A percentile compares a stretch with the other conserved stretches of the same genome.
phyloP scores from a whole-genome alignment of 2,888 invertebrate species.

The Oscheius sp. region DNA sequence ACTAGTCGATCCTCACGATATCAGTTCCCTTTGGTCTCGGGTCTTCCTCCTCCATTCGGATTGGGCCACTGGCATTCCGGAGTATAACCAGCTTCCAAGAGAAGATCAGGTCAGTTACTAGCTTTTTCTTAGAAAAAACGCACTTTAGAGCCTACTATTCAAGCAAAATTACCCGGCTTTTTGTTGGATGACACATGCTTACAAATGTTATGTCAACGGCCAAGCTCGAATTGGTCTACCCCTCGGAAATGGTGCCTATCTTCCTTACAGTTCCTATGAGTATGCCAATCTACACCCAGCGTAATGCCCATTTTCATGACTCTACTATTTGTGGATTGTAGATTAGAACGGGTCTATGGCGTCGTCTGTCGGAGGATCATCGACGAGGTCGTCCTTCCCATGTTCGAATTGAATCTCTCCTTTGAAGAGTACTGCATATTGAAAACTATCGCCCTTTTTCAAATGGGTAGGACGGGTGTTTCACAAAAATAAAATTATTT shows the following conservation, averaged over 20 bases:
- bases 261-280: conserved; percentile 22
- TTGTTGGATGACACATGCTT: conserved; percentile 17
- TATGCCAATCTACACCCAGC: conserved; percentile 10
- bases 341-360: conserved; percentile 10
- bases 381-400: conserved; percentile 19
- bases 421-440: conserved; percentile 29
- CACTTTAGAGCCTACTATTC: background rate
- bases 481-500: background rate
- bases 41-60: conserved; percentile 15
- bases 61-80: conserved; percentile 24
- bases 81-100: conserved; percentile 3
- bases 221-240: conserved; percentile 15
- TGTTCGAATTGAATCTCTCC: conserved; percentile 17
- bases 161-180: conserved; percentile 16
- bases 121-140: background rate
- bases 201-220: conserved; percentile 24
- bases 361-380: conserved; percentile 12
- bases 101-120: conserved; percentile 9
- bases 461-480: background rate
- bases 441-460: conserved; percentile 18
- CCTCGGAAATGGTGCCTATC: conserved; percentile 14
- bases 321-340: conserved; percentile 15
- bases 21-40: conserved; percentile 12
- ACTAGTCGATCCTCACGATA: conserved; percentile 12
- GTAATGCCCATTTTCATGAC: conserved; percentile 13